Conservation (phyloP, 2,113 vertebrate species). For the Lycocorax pyrrhopterus region DNA sequence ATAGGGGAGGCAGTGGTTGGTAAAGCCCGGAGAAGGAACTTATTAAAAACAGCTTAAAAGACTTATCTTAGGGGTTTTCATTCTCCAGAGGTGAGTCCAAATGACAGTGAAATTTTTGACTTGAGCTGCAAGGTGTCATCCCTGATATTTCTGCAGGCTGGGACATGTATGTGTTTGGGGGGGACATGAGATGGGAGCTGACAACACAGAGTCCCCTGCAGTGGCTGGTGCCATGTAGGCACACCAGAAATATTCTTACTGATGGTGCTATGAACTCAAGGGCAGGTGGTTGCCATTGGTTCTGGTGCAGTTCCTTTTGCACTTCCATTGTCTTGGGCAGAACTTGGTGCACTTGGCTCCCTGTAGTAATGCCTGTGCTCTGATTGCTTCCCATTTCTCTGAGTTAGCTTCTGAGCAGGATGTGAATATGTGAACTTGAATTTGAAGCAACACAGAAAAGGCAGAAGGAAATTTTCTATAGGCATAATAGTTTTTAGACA, state of each 20-base stretch:
- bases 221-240: not conserved
- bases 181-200: not conserved
- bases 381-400: not conserved
- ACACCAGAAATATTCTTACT: not conserved
- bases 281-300: not conserved
- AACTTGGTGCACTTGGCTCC: not conserved
- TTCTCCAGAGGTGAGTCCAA: not conserved
- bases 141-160: not conserved
- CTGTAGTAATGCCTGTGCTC: not conserved
- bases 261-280: not conserved
- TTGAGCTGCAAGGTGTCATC: not conserved
- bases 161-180: fast-evolving
- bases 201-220: not conserved
- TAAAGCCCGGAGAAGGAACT: not conserved
- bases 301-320: not conserved
- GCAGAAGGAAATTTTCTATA: not conserved
- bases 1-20: not conserved
- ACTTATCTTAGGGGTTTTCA: not conserved
- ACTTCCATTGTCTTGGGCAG: not conserved
- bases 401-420: not conserved
- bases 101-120: not conserved
- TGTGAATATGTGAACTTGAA: not conserved
- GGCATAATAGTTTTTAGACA: not conserved
- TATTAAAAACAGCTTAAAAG: not conserved
- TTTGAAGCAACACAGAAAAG: not conserved